Base-by-base conservation (phyloP, 2,888 invertebrate species). In the Podotricha telesiphe region DNA sequence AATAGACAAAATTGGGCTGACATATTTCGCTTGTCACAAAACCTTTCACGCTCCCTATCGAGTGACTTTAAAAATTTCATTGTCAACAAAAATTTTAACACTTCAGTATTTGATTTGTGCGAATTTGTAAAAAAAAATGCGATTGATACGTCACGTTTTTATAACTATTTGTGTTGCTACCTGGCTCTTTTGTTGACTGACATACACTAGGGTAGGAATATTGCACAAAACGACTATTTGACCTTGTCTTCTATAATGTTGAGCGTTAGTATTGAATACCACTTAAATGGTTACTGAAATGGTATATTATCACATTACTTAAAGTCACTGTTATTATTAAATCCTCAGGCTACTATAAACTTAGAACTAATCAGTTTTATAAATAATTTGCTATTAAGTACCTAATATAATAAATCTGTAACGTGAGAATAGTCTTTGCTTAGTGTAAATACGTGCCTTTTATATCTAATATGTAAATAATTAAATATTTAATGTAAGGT, bases 61-160 rank as follows among this genome's bases (percentile, higher is more conserved):
- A 77, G 82, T 82, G 80, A 85, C 75, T 76, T 74, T 80, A 78
- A 80, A 64, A 87, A 85, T 80, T 81, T 79, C 83, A 83, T 91
- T 91, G 91, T 91, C 76, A 84, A 79, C 82, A 79, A 76, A 85
- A 83, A 89, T 81, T 86, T 89, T 91, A 91, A 91, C 93, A 92
- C 92, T 91, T 88, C 91, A 88, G 86, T 90, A 83, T 92, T 91
- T 91, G 91, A 92, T 92, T 90, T 91, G 90, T 87, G 88, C 86
- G 91, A 91, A 89, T 86, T 83, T 79, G 77, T 80, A 72, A 75
- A 69, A 45, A 67, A 67, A 87, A 89, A 88, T 83, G 80, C 88
- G 86, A 93, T 93, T 91, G 91, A 92, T 85, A 91, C 83, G 84
- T 92, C 82, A 86, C 87, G 87, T 90, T 90, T 91, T 91, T 91